Conservation (phyloP, 2,888 invertebrate genomes). For the Xylota sylvarum region DNA sequence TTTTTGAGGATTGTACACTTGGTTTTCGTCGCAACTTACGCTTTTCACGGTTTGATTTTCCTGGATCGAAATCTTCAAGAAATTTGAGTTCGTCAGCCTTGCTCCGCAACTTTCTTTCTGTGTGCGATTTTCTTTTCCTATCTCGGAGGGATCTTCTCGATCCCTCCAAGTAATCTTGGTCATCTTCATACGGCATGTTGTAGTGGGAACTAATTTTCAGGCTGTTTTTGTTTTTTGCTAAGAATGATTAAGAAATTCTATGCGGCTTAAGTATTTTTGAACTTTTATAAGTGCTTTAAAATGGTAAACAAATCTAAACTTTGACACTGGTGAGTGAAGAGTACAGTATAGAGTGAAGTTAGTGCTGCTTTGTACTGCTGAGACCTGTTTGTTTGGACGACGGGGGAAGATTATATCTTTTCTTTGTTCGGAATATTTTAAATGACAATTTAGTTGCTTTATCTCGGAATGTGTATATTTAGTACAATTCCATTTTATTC, state of each 20-base stretch:
- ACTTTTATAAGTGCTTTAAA: too few species aligned
- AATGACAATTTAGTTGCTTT: too few species aligned
- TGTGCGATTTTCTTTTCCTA: conserved; percentile 78
- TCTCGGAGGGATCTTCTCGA: conserved; percentile 79
- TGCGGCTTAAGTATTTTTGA: too few species aligned
- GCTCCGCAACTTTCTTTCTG: conserved; percentile 78
- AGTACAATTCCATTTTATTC: too few species aligned
- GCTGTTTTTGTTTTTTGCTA: conserved; percentile 9
- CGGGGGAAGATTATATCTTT: too few species aligned
- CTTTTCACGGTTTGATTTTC: conserved; percentile 89
- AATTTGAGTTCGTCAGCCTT: conserved; percentile 78
- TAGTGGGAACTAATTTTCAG: conserved; percentile 47
- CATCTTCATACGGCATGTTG: conserved; percentile 78
- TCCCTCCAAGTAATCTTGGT: conserved; percentile 68
- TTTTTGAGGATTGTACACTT: conserved; percentile 68
- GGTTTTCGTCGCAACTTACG: conserved; percentile 89
- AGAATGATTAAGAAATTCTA: neutral
- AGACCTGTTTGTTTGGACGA: too few species aligned
- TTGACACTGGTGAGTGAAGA: neutral
- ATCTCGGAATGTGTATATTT: too few species aligned
- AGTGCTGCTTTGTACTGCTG: neutral
- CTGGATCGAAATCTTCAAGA: conserved; percentile 68
- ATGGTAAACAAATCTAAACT: neutral
- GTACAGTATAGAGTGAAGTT: neutral
- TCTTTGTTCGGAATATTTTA: too few species aligned